Evolutionary conservation across 2,888 invertebrate species (phyloP).

Genomic region (Tyria jacobaeae): DNA sequence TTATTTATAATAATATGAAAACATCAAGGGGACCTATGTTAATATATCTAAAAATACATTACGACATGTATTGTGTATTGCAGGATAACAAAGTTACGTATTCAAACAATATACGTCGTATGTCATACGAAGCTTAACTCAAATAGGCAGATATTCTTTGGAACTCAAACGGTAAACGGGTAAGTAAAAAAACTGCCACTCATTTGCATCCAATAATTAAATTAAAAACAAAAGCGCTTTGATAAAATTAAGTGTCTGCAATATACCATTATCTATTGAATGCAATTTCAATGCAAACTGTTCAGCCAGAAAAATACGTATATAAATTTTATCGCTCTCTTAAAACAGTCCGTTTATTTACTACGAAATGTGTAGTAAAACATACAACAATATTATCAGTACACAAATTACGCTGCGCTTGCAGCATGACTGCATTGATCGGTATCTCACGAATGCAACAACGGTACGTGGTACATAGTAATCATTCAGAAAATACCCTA

Average conservation of each 20-base stretch:
- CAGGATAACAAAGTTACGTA: neutral
- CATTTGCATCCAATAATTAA: conserved; percentile 1
- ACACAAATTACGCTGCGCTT: conserved; percentile 37
- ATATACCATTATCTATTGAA: no score
- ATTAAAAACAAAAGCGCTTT: conserved; percentile 32
- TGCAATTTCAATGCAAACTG: conserved; percentile 64
- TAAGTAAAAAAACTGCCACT: conserved; percentile 43
- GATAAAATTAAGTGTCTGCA: conserved; percentile 69
- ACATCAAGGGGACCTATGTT: conserved; percentile 2
- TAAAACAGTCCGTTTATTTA: conserved; percentile 56
- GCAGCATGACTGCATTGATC: conserved; percentile 29
- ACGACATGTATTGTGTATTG: neutral
- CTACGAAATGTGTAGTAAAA: conserved; percentile 55
- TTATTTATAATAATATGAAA: conserved; percentile 45
- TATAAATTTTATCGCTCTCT: conserved; percentile 74
- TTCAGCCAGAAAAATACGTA: conserved; percentile 52
- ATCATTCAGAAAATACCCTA: neutral
- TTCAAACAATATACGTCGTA: neutral
- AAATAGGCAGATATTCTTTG: conserved; percentile 15
- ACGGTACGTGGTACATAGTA: neutral
- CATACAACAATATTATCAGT: conserved; percentile 47
- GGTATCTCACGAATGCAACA: conserved; percentile 11
- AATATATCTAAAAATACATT: conserved; percentile 12
- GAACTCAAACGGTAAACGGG: conserved; percentile 28
- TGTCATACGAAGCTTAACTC: neutral